Evolutionary conservation across 2,888 invertebrate species (phyloP), one percentile per base, ranked within the genome.

Genomic region (Labia minor): DNA sequence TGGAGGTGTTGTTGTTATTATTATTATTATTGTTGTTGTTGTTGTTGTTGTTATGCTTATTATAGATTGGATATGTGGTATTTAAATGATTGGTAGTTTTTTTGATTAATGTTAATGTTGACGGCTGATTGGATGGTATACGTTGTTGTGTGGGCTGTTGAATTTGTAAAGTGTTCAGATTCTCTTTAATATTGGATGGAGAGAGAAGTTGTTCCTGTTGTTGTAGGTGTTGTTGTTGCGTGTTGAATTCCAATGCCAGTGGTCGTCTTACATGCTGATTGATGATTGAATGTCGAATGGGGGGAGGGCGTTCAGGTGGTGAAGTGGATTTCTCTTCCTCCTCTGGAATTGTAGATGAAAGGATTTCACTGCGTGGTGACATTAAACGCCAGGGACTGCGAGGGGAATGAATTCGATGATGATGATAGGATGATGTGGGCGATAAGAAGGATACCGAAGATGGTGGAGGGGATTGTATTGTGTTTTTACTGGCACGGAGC

Each of bases 291-390:
- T 16, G 14, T 6, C 20, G 4, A 16, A 37, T 19, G 19, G 26
- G 21, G 1, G 64, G 26, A 61, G 63, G n/a, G 1, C 18, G 49
- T 1, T 65, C 61, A 19, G 64, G 61, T 37, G 67, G 68, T 14
- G 69, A 68, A 63, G 37, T 18, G 0, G 77, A 77, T 1, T 76
- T 85, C 72, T 90, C 89, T 74, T 91, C 91, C 74, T 87, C 87
- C 74, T 90, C 90, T 73, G 87, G 87, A 76, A 93, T 93, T 67
- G 92, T 90, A 63, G 89, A 88, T 61, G 92, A 90, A 74, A 93
- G 83, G 66, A 92, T 90, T 74, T 92, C 90, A 19, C 89, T 90
- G 72, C 91, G 81, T 1, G 87, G 88, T 71, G 85, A 87, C 37
- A 86, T 83, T 73, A 88, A 87, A 70, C 87, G 80, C 88, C 88